Conservation (phyloP, 2,797 vertebrate species). For the Sebastes elongatus region DNA sequence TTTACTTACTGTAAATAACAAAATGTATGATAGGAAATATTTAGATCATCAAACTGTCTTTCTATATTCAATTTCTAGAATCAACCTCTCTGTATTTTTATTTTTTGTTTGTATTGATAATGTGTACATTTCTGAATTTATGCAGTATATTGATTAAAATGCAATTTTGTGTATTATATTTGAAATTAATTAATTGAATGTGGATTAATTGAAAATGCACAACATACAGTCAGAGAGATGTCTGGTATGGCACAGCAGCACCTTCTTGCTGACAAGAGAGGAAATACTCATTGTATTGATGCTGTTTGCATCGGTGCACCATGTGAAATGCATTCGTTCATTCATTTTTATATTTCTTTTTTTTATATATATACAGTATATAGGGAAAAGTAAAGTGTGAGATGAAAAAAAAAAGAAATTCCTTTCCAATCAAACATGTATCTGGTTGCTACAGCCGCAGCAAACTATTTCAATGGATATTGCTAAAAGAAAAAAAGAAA, state of each 20-base stretch:
- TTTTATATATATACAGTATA: background rate
- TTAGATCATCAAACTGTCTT: background rate
- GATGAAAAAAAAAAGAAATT: conserved; percentile 14
- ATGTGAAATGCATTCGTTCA: background rate
- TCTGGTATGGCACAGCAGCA: background rate
- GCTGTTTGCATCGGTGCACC: background rate
- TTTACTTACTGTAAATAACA: conserved; percentile 19
- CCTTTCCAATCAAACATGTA: conserved; percentile 10
- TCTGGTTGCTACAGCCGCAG: background rate
- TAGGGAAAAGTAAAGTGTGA: background rate
- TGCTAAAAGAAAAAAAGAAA: background rate
- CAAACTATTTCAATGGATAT: conserved; percentile 31
- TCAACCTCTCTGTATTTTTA: background rate
- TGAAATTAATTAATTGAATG: background rate
- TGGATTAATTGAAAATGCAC: background rate
- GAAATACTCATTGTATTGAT: background rate
- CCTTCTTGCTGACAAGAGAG: conserved; percentile 18
- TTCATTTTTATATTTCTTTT: background rate
- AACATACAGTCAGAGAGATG: background rate
- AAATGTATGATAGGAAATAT: background rate
- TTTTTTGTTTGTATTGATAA: conserved; percentile 12
- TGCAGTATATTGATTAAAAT: conserved; percentile 33
- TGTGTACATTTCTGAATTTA: conserved; percentile 28
- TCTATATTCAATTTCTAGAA: background rate
- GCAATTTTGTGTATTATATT: background rate